These are phyloP conservation scores for Perizoma flavofasciatum DNA, from an alignment of 2,888 invertebrate species.

Conservation along the genomic window DNA sequence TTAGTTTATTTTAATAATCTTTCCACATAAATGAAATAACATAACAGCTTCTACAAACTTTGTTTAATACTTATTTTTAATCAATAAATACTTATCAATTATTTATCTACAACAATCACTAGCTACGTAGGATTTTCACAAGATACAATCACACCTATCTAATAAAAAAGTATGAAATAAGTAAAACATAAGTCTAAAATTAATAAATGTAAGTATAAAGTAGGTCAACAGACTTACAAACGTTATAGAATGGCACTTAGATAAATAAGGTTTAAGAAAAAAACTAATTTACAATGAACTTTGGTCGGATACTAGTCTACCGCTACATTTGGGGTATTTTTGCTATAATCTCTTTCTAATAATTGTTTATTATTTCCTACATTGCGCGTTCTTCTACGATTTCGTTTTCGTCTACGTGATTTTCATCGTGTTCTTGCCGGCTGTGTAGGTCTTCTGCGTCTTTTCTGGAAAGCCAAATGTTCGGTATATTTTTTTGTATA, in stretches of 20 bases:
- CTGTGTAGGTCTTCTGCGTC: constrained; percentile 75
- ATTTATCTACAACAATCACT: constrained; percentile 55
- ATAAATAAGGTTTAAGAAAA: constrained; percentile 47
- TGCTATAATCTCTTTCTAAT: constrained; percentile 22
- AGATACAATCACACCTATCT: constrained; percentile 28
- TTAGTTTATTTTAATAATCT: no score
- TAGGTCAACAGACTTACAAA: constrained; percentile 27
- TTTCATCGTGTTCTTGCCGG: constrained; percentile 60
- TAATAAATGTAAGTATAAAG: constrained; percentile 25
- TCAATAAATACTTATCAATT: constrained; percentile 32
- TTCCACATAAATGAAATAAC: no score
- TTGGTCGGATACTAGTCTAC: constrained; percentile 73
- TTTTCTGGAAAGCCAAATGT: constrained; percentile 59
- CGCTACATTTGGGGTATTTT: constrained; percentile 71
- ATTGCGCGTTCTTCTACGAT: constrained; percentile 70
- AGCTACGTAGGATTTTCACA: constrained; percentile 61
- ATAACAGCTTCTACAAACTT: constrained; percentile 10
- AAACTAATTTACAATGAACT: constrained; percentile 68
- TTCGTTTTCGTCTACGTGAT: constrained; percentile 53
- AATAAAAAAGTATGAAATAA: constrained; percentile 16
- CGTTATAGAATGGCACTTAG: constrained; percentile 57
- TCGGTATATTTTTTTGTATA: not conserved
- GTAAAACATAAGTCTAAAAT: constrained; percentile 22
- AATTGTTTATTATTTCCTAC: constrained; percentile 47
- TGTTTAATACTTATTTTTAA: constrained; percentile 31